Evolutionary conservation across 2,113 vertebrate species (phyloP).

Genomic region (Pyxicephalus adspersus): DNA sequence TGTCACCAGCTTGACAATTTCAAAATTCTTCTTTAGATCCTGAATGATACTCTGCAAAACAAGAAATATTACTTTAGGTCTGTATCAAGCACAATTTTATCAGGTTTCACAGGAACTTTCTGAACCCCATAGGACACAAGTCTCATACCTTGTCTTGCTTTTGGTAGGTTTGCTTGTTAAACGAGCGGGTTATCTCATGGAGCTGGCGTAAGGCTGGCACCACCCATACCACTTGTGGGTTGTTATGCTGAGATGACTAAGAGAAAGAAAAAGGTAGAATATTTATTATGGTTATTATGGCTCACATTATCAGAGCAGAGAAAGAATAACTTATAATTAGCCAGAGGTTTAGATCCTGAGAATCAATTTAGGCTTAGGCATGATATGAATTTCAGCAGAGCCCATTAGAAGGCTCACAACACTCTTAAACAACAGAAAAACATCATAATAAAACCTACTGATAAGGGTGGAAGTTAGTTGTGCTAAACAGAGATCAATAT

Average conservation of each 20-base stretch:
- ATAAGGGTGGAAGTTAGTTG: too few species aligned
- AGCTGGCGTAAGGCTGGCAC: constrained; percentile 96
- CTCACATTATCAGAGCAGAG: not conserved
- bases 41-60: constrained; percentile 93
- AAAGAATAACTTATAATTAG: too few species aligned
- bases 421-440: too few species aligned
- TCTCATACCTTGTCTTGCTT: constrained; percentile 94
- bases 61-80: not conserved
- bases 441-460: too few species aligned
- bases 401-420: too few species aligned
- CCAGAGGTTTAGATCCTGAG: too few species aligned
- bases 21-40: constrained; percentile 98
- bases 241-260: constrained; percentile 92
- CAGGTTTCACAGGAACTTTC: not conserved
- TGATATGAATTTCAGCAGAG: too few species aligned
- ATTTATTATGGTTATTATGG: not conserved
- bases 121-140: not conserved
- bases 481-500: too few species aligned
- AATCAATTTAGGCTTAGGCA: too few species aligned
- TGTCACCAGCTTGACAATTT: constrained; percentile 96
- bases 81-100: too few species aligned
- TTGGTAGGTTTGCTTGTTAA: constrained; percentile 98
- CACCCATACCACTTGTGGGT: constrained; percentile 94
- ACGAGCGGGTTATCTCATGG: constrained; percentile 96
- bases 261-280: constrained; percentile 41